phyloP scores from a whole-genome alignment of 1,140 invertebrate genomes.

The Linepithema humile region DNA sequence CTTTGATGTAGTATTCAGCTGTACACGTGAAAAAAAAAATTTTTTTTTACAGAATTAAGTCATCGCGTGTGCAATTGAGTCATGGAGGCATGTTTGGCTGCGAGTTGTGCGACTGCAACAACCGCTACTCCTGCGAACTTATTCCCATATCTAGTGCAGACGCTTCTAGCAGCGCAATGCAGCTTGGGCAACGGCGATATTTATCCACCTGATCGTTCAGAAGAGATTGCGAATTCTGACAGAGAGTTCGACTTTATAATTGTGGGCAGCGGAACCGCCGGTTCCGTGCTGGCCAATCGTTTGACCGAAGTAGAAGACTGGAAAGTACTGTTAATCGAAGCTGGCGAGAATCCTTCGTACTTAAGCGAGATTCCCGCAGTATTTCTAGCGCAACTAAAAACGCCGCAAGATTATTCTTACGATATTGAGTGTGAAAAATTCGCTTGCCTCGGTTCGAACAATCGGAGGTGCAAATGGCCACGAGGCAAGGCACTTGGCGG shows the following conservation, averaged over 20 bases:
- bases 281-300: conserved; percentile 87
- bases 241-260: conserved; percentile 86
- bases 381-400: conserved; percentile 83
- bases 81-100: conserved; percentile 77
- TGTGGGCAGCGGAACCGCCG: conserved; percentile 87
- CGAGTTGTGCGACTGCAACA: conserved; percentile 68
- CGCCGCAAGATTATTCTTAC: conserved; percentile 88
- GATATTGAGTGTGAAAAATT: conserved; percentile 85
- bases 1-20: too few species aligned
- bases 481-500: conserved; percentile 91
- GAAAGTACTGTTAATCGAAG: conserved; percentile 85
- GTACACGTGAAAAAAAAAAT: too few species aligned
- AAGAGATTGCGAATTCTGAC: conserved; percentile 75
- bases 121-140: conserved; percentile 41
- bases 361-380: conserved; percentile 85
- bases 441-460: conserved; percentile 84
- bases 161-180: conserved; percentile 85
- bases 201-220: conserved; percentile 83
- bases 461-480: conserved; percentile 87
- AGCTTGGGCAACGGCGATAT: conserved; percentile 71
- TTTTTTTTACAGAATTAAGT: not conserved
- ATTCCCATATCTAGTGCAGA: conserved; percentile 82
- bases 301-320: conserved; percentile 84
- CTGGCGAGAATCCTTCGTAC: conserved; percentile 82
- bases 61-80: not conserved